Evolutionary conservation across 2,797 vertebrate genomes (phyloP).

Genomic region (Sarcophilus harrisii): DNA sequence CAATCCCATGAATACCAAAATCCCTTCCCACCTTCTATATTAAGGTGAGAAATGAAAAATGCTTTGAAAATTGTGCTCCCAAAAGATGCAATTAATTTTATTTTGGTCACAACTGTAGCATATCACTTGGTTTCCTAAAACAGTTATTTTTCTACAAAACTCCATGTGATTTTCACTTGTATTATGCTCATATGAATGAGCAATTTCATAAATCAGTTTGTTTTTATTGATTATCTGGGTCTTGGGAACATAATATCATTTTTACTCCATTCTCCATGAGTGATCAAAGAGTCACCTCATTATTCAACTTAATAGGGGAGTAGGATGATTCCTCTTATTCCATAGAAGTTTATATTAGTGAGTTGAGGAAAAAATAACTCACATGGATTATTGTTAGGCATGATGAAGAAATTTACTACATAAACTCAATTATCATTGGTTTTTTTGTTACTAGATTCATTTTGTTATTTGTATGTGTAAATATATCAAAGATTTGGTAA

Average conservation of each 20-base stretch:
- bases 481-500: not conserved
- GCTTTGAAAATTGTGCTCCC: not conserved
- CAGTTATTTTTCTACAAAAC: not conserved
- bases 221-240: constrained; percentile 37
- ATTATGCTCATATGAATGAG: constrained; percentile 9
- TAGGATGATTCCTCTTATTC: not conserved
- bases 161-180: not conserved
- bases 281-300: not conserved
- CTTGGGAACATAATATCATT: constrained; percentile 23
- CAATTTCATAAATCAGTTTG: not conserved
- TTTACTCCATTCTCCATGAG: constrained; percentile 43
- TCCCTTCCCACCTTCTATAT: not conserved
- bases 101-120: not conserved
- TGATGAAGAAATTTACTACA: not conserved
- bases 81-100: not conserved
- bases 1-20: not conserved
- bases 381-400: not conserved
- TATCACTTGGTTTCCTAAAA: not conserved
- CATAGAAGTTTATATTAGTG: not conserved
- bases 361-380: not conserved
- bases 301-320: not conserved
- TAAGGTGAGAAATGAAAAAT: not conserved
- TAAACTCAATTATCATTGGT: not conserved
- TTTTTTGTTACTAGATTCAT: not conserved
- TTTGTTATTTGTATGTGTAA: not conserved